Conservation (phyloP, 2,113 vertebrate genomes). For the Polypterus senegalus region DNA sequence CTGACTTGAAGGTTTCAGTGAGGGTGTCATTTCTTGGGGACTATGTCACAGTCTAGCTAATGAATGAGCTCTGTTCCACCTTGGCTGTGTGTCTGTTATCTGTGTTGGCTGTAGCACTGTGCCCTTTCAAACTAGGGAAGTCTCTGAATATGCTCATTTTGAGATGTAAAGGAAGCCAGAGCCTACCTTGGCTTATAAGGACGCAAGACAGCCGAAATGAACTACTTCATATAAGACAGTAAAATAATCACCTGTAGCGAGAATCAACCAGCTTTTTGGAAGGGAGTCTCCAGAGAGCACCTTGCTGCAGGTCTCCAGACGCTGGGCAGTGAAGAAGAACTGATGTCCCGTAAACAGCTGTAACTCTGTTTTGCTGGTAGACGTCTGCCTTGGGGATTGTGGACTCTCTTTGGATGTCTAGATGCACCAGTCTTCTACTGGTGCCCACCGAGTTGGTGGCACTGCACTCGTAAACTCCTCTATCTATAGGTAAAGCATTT, state of each 20-base stretch:
- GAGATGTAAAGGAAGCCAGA: too few species aligned
- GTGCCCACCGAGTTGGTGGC: conserved; percentile 46
- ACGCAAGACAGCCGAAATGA: neutral
- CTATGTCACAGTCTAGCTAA: too few species aligned
- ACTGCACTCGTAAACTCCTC: conserved; percentile 50
- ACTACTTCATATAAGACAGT: neutral
- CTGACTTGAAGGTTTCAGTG: too few species aligned
- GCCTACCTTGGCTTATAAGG: too few species aligned
- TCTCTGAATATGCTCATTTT: too few species aligned
- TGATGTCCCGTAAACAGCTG: conserved; percentile 53
- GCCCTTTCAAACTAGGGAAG: too few species aligned
- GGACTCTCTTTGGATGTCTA: conserved; percentile 37
- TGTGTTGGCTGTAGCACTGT: too few species aligned
- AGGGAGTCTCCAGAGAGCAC: conserved; percentile 51
- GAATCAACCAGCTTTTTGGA: conserved; percentile 48
- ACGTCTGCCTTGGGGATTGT: conserved; percentile 18
- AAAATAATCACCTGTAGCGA: conserved; percentile 39
- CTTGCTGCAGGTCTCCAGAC: conserved; percentile 35
- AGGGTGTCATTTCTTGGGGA: too few species aligned
- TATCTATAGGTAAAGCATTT: conserved; percentile 34
- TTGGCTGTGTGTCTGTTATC: too few species aligned
- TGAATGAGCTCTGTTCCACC: too few species aligned
- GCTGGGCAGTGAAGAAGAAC: conserved; percentile 56
- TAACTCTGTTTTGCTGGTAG: conserved; percentile 41
- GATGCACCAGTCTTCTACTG: conserved; percentile 36